Percentiles rank a stretch among this genome's conserved stretches.
Conservation (phyloP, 2,797 vertebrate species). For the Smutsia temminckii region DNA sequence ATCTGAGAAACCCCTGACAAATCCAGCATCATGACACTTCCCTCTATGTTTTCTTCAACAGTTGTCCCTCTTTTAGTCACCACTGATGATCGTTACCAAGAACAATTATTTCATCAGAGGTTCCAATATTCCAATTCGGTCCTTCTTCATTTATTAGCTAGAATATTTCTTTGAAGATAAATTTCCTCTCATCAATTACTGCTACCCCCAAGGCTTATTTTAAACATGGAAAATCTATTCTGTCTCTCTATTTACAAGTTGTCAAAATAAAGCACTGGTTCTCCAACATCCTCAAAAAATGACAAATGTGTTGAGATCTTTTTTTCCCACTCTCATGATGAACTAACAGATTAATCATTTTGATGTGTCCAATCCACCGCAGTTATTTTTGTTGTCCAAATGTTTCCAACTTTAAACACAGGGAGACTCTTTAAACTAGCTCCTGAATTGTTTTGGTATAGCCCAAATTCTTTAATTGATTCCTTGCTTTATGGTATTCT, state of each 20-base stretch:
- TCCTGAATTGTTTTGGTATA: conserved; percentile 36
- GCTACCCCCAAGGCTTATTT: neutral
- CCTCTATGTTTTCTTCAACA: neutral
- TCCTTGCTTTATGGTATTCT: conserved; percentile 33
- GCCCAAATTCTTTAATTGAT: conserved; percentile 27
- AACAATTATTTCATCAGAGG: conserved; percentile 8
- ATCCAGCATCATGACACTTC: neutral
- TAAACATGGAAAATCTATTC: neutral
- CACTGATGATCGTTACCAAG: neutral
- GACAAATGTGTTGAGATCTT: neutral
- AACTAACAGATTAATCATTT: neutral
- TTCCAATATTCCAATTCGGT: neutral
- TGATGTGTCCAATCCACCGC: neutral
- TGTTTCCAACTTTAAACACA: conserved; percentile 48
- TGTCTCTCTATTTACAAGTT: neutral
- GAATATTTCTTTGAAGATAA: neutral
- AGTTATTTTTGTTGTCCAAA: conserved; percentile 6
- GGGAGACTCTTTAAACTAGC: neutral
- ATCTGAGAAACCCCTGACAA: neutral
- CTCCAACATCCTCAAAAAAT: neutral
- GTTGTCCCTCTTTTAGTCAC: neutral
- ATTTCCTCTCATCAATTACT: neutral
- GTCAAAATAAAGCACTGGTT: neutral
- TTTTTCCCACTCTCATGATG: neutral
- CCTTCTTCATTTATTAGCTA: neutral